Percentiles rank a stretch among this genome's conserved stretches.
Conservation (phyloP, 2,888 invertebrate species). For the Acleris cristana region DNA sequence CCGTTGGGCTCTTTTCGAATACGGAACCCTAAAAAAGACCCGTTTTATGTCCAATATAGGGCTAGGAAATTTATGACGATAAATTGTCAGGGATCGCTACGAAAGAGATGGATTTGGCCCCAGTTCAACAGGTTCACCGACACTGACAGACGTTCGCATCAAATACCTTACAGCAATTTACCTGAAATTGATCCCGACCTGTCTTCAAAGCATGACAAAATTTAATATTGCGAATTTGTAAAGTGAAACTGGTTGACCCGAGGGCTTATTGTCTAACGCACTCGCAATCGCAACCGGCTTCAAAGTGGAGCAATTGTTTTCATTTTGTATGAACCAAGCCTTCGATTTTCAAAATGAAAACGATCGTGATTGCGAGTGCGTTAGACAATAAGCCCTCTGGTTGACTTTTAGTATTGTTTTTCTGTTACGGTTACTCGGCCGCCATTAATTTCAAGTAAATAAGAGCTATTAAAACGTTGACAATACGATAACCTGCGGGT, state of each 20-base stretch:
- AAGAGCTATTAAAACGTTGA: neutral
- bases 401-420: too few relatives aligned
- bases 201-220: neutral
- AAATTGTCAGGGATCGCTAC: slow-evolving; percentile 20
- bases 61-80: slow-evolving; percentile 25
- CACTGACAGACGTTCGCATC: neutral
- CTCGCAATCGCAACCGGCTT: too few relatives aligned
- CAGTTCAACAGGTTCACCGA: slow-evolving; percentile 25
- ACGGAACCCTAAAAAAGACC: slow-evolving; percentile 3
- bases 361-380: too few relatives aligned
- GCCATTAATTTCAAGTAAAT: neutral
- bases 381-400: too few relatives aligned
- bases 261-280: too few relatives aligned
- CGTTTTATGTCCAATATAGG: slow-evolving; percentile 27
- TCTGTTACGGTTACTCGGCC: too few relatives aligned
- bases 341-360: too few relatives aligned
- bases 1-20: too few relatives aligned
- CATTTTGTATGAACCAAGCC: too few relatives aligned
- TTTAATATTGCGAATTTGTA: neutral
- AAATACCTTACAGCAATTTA: neutral
- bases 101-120: slow-evolving; percentile 2
- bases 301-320: too few relatives aligned
- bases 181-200: neutral
- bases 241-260: slow-evolving; percentile 1
- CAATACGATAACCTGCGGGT: too few relatives aligned